phyloP scores from a whole-genome alignment of 2,888 invertebrate genomes.

The Himalopsyche japonica region DNA sequence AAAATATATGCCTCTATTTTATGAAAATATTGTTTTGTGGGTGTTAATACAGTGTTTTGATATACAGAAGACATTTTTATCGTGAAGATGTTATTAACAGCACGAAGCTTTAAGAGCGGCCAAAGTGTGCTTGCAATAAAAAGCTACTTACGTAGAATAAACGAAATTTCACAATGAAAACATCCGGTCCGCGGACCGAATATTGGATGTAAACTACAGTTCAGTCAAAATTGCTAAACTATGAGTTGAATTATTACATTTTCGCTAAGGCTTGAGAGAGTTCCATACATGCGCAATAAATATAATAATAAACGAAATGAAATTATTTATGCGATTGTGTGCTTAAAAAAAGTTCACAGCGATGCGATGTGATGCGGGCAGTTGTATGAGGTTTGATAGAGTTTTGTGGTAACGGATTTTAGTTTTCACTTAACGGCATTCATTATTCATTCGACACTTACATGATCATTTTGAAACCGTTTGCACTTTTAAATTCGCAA shows the following conservation, averaged over 20 bases:
- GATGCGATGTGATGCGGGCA: slow-evolving; percentile 22
- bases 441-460: slow-evolving; percentile 2
- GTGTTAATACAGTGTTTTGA: too few relatives aligned
- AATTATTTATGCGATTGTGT: slow-evolving; percentile 17
- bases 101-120: too few relatives aligned
- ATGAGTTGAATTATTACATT: too few relatives aligned
- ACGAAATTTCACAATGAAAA: too few relatives aligned
- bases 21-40: too few relatives aligned
- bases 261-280: not conserved
- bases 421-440: slow-evolving; percentile 35
- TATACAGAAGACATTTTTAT: too few relatives aligned
- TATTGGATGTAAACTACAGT: not conserved
- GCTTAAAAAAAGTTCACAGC: slow-evolving; percentile 6
- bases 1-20: too few relatives aligned
- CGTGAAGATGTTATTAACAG: too few relatives aligned
- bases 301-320: not conserved
- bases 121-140: too few relatives aligned
- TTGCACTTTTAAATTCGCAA: not conserved
- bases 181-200: not conserved
- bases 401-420: slow-evolving; percentile 30
- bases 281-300: not conserved
- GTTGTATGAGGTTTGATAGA: slow-evolving; percentile 10
- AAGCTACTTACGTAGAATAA: too few relatives aligned
- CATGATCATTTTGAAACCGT: not conserved
- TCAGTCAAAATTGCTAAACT: not conserved